Conservation (phyloP, 2,888 invertebrate species). For the Temnothorax ravouxi region DNA sequence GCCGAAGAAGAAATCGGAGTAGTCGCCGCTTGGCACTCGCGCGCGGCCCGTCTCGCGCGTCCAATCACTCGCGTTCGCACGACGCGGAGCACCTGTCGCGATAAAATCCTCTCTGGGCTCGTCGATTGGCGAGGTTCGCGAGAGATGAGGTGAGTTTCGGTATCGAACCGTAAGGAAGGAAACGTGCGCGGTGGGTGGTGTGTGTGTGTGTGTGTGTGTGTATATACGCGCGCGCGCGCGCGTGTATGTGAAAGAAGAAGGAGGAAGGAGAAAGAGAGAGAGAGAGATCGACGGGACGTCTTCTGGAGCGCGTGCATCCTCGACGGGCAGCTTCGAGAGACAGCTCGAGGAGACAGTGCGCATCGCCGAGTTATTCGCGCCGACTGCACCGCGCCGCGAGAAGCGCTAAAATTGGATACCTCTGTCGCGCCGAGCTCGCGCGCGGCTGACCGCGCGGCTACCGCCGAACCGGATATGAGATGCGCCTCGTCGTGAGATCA, state of each 20-base stretch:
- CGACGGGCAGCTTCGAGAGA: not conserved
- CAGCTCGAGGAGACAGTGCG: not conserved
- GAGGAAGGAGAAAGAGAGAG: not conserved
- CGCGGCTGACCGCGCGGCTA: constrained; percentile 69
- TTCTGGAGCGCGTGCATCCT: constrained; percentile 12
- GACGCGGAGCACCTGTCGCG: not conserved
- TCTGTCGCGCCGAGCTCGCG: constrained; percentile 64
- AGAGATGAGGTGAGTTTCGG: constrained; percentile 17
- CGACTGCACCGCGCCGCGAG: constrained; percentile 12
- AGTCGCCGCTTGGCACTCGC: constrained; percentile 69
- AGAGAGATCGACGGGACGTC: not conserved
- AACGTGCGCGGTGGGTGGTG: not conserved
- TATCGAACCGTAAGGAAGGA: constrained; percentile 36
- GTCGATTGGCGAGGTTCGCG: not conserved
- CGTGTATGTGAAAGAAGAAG: too few relatives aligned
- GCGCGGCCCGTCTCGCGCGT: constrained; percentile 58
- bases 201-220: not conserved
- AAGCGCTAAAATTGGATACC: constrained; percentile 78
- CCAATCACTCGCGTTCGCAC: not conserved
- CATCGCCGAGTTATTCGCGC: constrained; percentile 39
- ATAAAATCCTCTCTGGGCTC: too few relatives aligned
- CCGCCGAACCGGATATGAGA: constrained; percentile 67
- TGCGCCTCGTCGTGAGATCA: constrained; percentile 70
- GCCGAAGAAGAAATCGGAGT: constrained; percentile 34
- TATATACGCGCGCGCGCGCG: not conserved